phyloP scores from a whole-genome alignment of 2,797 vertebrate genomes.

The Acomys russatus region DNA sequence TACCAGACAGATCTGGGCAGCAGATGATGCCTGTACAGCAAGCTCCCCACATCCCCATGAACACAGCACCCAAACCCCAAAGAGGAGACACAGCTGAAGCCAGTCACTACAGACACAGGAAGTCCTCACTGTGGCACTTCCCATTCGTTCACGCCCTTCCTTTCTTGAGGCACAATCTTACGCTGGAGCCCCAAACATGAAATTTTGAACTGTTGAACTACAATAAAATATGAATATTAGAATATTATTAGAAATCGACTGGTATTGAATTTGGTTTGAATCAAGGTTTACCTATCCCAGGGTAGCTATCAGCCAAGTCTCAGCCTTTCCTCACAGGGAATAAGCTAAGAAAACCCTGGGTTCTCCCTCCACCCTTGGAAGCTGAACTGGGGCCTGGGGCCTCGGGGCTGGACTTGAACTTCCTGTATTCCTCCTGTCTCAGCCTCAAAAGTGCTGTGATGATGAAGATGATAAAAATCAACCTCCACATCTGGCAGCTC shows the following conservation, averaged over 20 bases:
- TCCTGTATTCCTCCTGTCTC: neutral
- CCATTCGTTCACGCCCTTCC: neutral
- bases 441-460: neutral
- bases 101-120: neutral
- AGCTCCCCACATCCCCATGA: neutral
- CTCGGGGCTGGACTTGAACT: neutral
- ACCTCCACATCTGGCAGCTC: neutral
- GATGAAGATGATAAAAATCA: neutral
- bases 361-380: neutral
- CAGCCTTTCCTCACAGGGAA: neutral
- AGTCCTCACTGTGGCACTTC: neutral
- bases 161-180: neutral
- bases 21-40: neutral
- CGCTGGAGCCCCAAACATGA: neutral
- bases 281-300: neutral
- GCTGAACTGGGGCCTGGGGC: neutral
- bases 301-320: constrained; percentile 9
- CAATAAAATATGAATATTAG: constrained; percentile 14
- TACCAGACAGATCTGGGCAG: neutral
- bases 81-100: rapidly evolving
- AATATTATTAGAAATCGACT: constrained; percentile 44
- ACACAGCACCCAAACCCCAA: neutral
- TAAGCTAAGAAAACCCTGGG: neutral
- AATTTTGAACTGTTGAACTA: constrained; percentile 38
- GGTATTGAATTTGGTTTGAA: constrained; percentile 56